Evolutionary conservation across 2,113 vertebrate species (phyloP), one percentile per base, ranked within the genome.

Genomic region (Pseudois nayaur): DNA sequence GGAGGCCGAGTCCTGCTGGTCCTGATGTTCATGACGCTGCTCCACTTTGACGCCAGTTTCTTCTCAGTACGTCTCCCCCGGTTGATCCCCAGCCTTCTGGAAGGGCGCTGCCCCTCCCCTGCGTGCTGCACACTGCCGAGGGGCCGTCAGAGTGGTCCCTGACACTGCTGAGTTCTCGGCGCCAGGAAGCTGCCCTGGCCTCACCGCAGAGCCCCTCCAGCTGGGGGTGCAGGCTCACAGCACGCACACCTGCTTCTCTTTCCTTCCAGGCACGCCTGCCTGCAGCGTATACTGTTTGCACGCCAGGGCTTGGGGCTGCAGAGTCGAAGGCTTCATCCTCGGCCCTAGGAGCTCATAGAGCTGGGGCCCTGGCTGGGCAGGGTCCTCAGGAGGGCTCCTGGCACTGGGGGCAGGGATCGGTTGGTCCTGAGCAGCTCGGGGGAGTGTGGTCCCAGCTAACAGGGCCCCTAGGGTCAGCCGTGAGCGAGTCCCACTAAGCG

Each of bases 11-110:
- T 99, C 12, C 99, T 99, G 92, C 99, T 99, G 0, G 99, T 99
- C 88, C 99, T 99, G 97, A 99, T 99, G 99, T 99, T 99, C 99
- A 99, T 99, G 99, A 99, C 99, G 5, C 99, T 99, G 91, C 99
- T 99, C 12, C 99, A 99, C 98, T 99, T 99, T 33, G 99, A 99
- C 43, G 98, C 99, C 98, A 99, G 98, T 98, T 99, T 99, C 99
- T 99, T 99, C 98, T 99, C 99, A 57, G 99, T 99, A 93, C 99
- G 99, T 99, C 79, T 6, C 2, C 3, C 82, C 82, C 0, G 2
- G 40, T 8, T 13, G 29, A 25, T 1, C 55, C 52, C 8, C 40
- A 15, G 1, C 23, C 54, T 31, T 50, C 7, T 8, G 17, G 27
- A 43, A 54, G 33, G 55, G 45, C 1, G 17, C 78, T 7, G 59